Conservation (phyloP, 1,140 invertebrate genomes). For the Platorchestia sp. region DNA sequence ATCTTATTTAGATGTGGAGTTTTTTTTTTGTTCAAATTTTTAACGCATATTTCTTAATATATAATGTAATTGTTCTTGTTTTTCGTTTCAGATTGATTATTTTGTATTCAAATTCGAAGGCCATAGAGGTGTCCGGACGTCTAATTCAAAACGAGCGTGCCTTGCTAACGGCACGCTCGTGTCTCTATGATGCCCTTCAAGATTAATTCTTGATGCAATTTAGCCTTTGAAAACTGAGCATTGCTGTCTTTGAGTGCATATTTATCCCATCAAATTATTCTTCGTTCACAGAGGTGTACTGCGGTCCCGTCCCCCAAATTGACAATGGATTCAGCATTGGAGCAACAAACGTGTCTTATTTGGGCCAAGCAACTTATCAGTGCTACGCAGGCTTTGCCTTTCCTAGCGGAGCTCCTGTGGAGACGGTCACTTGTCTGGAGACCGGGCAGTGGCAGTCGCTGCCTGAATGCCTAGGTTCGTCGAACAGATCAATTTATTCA, state of each 20-base stretch:
- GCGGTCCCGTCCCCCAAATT: slow-evolving; percentile 96
- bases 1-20: no score
- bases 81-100: no score
- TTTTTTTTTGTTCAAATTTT: no score
- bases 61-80: no score
- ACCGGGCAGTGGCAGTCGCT: slow-evolving; percentile 92
- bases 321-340: slow-evolving; percentile 97
- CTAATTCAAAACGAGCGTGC: no score
- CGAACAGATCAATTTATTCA: neutral
- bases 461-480: slow-evolving; percentile 85
- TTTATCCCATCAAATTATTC: neutral
- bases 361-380: slow-evolving; percentile 91
- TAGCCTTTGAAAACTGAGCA: no score
- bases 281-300: slow-evolving; percentile 86
- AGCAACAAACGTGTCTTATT: slow-evolving; percentile 93
- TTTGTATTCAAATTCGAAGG: no score
- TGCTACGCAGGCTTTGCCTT: slow-evolving; percentile 98
- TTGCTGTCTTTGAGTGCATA: neutral
- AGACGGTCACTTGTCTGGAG: slow-evolving; percentile 89
- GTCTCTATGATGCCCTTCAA: no score
- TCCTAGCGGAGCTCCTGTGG: slow-evolving; percentile 86
- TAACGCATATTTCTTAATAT: no score
- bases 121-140: no score
- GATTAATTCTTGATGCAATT: no score
- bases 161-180: no score